phyloP scores from a whole-genome alignment of 2,113 vertebrate genomes.

The Charina bottae region DNA sequence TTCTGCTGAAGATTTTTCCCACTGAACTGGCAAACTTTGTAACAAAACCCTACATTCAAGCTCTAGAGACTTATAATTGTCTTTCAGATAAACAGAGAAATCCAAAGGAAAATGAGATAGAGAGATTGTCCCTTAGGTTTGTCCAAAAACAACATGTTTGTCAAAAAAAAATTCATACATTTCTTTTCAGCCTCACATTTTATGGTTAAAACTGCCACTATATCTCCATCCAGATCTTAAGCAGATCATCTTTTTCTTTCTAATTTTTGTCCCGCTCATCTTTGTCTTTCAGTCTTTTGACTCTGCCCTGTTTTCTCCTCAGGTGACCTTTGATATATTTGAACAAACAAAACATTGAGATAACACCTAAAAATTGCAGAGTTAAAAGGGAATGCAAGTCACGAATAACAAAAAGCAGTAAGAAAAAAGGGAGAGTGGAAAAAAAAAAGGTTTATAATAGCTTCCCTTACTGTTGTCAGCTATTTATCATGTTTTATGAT shows the following conservation, averaged over 20 bases:
- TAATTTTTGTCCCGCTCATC: too few species aligned
- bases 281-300: too few species aligned
- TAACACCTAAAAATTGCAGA: not conserved
- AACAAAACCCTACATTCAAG: constrained; percentile 3
- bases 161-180: not conserved
- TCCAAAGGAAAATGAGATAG: not conserved
- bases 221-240: too few species aligned
- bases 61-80: not conserved
- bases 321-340: not conserved
- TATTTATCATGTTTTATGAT: not conserved
- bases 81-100: constrained; percentile 15
- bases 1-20: constrained; percentile 26
- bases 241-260: too few species aligned
- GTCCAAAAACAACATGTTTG: not conserved
- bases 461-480: not conserved
- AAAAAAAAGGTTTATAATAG: not conserved
- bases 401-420: not conserved
- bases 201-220: too few species aligned
- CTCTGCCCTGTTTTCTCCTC: too few species aligned
- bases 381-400: not conserved
- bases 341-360: not conserved
- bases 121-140: not conserved
- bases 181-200: too few species aligned
- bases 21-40: not conserved
- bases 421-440: not conserved